A percentile compares a stretch with the other conserved stretches of the same genome.
Conservation (phyloP, 1,140 invertebrate species). For the Planococcus citri region DNA sequence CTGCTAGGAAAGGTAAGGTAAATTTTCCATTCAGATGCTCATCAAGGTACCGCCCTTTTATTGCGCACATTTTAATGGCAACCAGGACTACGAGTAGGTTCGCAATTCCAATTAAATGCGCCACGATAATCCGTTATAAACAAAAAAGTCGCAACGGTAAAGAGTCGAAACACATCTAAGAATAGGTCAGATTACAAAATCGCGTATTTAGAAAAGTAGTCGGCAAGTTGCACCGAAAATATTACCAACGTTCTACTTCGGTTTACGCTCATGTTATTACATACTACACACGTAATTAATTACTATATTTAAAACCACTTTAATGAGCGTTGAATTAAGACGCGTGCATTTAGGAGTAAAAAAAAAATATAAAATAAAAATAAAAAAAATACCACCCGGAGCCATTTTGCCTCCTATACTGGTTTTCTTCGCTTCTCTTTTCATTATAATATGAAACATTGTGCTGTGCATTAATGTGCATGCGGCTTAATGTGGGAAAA, state of each 20-base stretch:
- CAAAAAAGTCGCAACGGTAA: not conserved
- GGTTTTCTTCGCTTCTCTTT: not conserved
- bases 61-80: not conserved
- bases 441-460: too few species aligned
- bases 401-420: not conserved
- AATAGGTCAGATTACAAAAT: conserved; percentile 1
- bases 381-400: not conserved
- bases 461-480: too few species aligned
- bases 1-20: too few species aligned
- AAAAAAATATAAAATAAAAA: too few species aligned
- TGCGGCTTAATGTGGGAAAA: too few species aligned
- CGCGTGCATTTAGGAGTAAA: not conserved
- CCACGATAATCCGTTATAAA: not conserved
- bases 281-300: conserved; percentile 8
- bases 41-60: not conserved
- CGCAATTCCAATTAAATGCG: too few species aligned
- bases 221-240: not conserved
- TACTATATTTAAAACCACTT: conserved; percentile 8
- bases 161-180: not conserved
- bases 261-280: not conserved
- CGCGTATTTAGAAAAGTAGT: not conserved
- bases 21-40: not conserved
- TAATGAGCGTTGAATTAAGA: not conserved
- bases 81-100: not conserved
- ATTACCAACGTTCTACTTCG: not conserved